These are phyloP conservation scores for Talpa occidentalis DNA, from an alignment of 2,113 vertebrate species.

Conservation along the genomic window DNA sequence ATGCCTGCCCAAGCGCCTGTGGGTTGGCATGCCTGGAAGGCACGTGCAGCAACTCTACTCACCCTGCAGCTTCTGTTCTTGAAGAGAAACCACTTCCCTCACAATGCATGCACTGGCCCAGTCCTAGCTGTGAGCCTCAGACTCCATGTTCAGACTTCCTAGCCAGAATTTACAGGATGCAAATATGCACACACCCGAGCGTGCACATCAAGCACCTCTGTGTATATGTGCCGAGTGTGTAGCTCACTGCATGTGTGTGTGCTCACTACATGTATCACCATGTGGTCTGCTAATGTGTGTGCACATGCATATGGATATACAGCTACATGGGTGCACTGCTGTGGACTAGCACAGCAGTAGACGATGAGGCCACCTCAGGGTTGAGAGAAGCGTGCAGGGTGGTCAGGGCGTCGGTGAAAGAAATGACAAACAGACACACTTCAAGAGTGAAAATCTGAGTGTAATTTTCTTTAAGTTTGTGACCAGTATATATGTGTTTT, in stretches of 20 bases:
- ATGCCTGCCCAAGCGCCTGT: not conserved
- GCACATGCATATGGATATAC: not conserved
- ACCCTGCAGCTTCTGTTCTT: not conserved
- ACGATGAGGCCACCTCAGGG: no score
- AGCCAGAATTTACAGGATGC: not conserved
- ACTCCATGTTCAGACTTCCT: rapidly evolving
- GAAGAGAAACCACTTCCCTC: not conserved
- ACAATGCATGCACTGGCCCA: not conserved
- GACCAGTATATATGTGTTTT: no score
- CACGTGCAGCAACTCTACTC: not conserved
- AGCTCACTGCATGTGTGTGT: not conserved
- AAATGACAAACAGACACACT: no score
- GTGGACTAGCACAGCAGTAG: no score
- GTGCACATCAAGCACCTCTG: not conserved
- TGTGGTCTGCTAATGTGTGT: not conserved
- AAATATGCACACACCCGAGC: not conserved
- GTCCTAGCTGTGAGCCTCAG: not conserved
- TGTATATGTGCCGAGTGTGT: not conserved
- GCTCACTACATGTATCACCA: not conserved
- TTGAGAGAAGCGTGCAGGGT: no score
- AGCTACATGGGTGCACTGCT: rapidly evolving
- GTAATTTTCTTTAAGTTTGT: no score
- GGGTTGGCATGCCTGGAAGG: not conserved
- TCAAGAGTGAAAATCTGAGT: no score
- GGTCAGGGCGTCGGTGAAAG: no score